Evolutionary conservation across 2,113 vertebrate species (phyloP), one percentile per base, ranked within the genome.

Genomic region (Sporophila hypoxantha): DNA sequence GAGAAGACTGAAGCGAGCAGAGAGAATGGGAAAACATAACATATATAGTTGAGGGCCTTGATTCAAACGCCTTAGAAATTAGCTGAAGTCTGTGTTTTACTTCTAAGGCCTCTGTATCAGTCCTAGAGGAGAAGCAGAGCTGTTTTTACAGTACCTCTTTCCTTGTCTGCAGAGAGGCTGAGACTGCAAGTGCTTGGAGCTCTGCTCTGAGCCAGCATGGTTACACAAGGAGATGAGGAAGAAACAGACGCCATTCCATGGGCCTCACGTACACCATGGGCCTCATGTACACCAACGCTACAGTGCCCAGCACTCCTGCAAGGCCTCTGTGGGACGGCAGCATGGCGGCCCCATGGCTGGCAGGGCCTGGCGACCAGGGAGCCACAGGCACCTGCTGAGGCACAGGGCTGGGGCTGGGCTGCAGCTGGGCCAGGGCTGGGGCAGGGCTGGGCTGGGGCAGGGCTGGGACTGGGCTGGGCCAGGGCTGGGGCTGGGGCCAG

Each of bases 321-420:
- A 25, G 55, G 52, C 34, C 53, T 53, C 9, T 5, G 6, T 0
- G 1, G 29, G 14, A 17, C 0, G 0, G 8, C 23, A 37, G 23
- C 0, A 0, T 1, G 19, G 27, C 7, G 4, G n/a, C 44, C 47
- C 34, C n/a, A 2, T 0, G 4, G 10, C 30, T 0, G 20, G 32
- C 32, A 27, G 17, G 12, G 34, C 32, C 60, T 9, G 12, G 39
- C 0, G 0, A 19, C 17, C 62, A 18, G 22, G 26, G 44, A 36
- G 18, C 42, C 42, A 4, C 0, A 0, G 14, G 10, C 8, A 11
- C 0, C 5, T 39, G 37, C 37, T 7, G 7, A 14, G n/a, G 23
- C 29, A 27, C 12, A 6, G 53, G 14, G 25, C n/a, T 1, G 20
- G 23, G 41, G 17, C 36, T 8, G 29, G n/a, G 20, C 36, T 4